A percentile compares a stretch with the other conserved stretches of the same genome.
Evolutionary conservation across 2,797 vertebrate genomes (phyloP).

Genomic region (Pteropus rufus): DNA sequence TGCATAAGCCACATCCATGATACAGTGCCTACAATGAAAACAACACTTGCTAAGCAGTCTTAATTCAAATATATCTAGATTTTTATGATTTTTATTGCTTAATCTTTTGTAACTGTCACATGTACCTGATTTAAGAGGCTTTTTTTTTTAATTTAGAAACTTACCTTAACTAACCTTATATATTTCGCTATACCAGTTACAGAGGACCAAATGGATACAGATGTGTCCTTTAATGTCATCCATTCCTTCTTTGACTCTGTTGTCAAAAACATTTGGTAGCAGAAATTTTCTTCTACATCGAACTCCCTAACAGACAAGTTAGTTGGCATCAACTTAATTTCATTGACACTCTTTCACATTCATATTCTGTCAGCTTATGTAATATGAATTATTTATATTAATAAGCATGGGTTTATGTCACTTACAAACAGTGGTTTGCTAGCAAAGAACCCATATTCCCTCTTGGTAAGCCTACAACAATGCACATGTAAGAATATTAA

Average conservation of each 20-base stretch:
- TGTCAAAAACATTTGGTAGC: no score
- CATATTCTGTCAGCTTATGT: background rate
- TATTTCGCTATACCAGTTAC: background rate
- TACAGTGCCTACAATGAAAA: background rate
- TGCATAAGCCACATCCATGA: background rate
- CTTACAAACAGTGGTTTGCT: background rate
- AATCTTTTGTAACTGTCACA: background rate
- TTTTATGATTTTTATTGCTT: background rate
- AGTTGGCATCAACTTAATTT: background rate
- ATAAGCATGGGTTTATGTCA: background rate
- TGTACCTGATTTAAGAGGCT: background rate
- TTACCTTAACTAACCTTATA: background rate
- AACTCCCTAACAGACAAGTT: no score
- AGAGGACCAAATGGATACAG: no score
- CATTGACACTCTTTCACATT: conserved; percentile 11
- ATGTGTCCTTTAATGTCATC: no score
- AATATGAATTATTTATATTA: background rate
- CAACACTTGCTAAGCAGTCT: background rate
- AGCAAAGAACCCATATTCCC: background rate
- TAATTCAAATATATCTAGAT: background rate
- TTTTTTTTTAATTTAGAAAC: conserved; percentile 2
- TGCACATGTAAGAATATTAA: background rate
- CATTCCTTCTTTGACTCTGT: no score
- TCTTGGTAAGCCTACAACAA: background rate
- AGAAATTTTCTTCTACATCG: no score